Conservation (phyloP, 2,888 invertebrate genomes). For the Punctoribates punctum region DNA sequence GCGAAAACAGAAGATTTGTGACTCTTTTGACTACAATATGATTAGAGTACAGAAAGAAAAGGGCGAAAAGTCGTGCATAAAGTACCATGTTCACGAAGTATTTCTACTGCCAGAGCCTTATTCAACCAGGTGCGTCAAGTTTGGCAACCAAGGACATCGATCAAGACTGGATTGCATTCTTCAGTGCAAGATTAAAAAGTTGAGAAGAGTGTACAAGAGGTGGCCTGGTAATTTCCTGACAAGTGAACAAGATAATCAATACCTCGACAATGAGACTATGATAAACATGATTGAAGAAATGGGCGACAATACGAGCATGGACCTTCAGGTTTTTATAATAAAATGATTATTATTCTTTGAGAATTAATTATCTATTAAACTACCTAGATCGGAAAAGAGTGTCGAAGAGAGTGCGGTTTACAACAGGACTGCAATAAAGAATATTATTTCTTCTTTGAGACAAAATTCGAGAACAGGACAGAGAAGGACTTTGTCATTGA, state of each 20-base stretch:
- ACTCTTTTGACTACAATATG: constrained; percentile 16
- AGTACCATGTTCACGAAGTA: not conserved
- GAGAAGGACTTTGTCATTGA: not conserved
- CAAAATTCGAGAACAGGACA: not conserved
- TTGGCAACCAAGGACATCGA: not conserved
- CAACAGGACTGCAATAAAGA: not conserved
- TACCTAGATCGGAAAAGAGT: not conserved
- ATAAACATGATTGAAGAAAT: not conserved
- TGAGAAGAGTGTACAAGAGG: not conserved
- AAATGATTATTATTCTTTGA: not conserved
- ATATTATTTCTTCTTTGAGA: not conserved
- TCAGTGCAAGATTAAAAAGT: not conserved
- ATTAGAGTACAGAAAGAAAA: not conserved
- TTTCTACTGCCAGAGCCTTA: not conserved
- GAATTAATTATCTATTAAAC: not conserved
- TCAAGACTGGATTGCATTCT: not conserved
- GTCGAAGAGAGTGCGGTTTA: not conserved
- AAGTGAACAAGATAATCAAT: not conserved
- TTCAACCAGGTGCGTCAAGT: not conserved
- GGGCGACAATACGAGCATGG: not conserved
- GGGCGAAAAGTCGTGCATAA: not conserved
- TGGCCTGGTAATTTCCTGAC: constrained; percentile 5
- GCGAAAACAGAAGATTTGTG: not conserved
- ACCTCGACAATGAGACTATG: not conserved
- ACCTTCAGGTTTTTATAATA: not conserved